Conservation (phyloP, 2,797 vertebrate species). For the Coluber constrictor region DNA sequence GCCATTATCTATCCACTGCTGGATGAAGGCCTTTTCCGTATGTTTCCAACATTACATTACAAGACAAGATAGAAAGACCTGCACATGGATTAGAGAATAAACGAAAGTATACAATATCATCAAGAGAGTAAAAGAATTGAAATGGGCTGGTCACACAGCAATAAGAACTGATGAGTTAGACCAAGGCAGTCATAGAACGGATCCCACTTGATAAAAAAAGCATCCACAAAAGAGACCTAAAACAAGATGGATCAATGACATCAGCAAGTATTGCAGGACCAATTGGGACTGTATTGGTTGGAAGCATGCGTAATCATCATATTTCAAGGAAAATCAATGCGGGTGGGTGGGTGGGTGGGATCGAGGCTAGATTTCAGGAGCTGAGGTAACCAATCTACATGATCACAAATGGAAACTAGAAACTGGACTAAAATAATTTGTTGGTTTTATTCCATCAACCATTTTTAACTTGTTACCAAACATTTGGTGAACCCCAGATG, state of each 20-base stretch:
- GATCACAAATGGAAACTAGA: background rate
- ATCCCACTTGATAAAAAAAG: background rate
- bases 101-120: background rate
- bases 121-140: background rate
- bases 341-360: accelerated
- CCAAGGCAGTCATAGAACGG: background rate
- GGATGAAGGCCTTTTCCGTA: background rate
- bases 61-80: background rate
- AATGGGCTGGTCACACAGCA: background rate
- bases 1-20: background rate
- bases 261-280: background rate
- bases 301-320: background rate
- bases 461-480: background rate
- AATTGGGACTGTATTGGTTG: background rate
- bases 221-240: background rate
- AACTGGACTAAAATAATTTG: background rate
- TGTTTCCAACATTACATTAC: background rate
- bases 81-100: background rate
- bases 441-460: background rate
- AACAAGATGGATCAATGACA: background rate
- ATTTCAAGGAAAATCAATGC: background rate
- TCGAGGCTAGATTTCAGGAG: background rate
- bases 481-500: background rate
- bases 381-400: background rate
- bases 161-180: background rate